Conservation (phyloP, 2,113 vertebrate genomes). For the Phyllostomus discolor region DNA sequence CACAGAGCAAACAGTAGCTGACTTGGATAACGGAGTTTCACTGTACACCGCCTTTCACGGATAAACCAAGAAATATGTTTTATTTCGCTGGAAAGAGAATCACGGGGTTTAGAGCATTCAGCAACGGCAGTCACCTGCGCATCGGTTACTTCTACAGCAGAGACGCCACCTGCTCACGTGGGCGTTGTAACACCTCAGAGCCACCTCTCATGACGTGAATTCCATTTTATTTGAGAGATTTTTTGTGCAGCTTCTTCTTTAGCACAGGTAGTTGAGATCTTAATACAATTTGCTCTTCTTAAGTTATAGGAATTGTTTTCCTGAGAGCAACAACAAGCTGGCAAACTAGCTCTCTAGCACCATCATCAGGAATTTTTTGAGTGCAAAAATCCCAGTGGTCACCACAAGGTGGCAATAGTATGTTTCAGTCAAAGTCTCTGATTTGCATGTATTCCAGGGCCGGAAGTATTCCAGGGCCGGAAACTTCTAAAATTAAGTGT, state of each 20-base stretch:
- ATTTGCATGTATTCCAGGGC: neutral
- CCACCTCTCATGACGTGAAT: neutral
- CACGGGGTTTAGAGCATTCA: neutral
- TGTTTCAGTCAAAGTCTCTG: neutral
- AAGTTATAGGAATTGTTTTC: neutral
- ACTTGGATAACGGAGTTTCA: neutral
- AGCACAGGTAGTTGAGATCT: neutral
- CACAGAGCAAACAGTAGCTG: neutral
- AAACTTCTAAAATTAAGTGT: neutral
- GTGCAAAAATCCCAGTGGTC: neutral
- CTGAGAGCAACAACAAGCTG: neutral
- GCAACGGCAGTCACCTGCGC: neutral
- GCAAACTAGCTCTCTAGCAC: neutral
- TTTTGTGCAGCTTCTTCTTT: neutral
- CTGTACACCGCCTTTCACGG: neutral
- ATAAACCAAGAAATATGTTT: neutral
- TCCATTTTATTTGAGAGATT: neutral
- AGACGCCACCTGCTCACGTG: neutral
- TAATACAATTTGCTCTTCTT: neutral
- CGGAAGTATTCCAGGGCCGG: neutral
- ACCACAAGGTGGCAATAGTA: constrained; percentile 49
- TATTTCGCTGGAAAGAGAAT: neutral
- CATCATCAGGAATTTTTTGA: neutral
- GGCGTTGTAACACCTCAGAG: neutral
- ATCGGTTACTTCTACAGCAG: neutral